Conservation (phyloP, 2,113 vertebrate genomes). For the human region GRCh38 chr2:176771001-176771500, state of each 20-base stretch:
- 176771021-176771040: neutral
- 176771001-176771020: neutral
- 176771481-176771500: neutral
- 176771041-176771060: neutral
- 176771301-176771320: neutral
- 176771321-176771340: neutral
- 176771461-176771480: rapidly evolving
- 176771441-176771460: neutral
- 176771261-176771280: neutral
- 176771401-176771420: neutral
- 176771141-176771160: neutral
- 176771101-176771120: neutral
- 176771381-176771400: neutral
- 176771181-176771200: neutral
- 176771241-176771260: neutral
- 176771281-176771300: neutral
- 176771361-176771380: neutral
- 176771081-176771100: conserved; percentile 24
- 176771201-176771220: neutral
- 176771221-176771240: neutral
- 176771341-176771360: neutral
- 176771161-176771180: neutral
- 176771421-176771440: neutral
- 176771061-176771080: neutral
- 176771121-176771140: neutral